Evolutionary conservation across 2,888 invertebrate species (phyloP).

Genomic region (Drosophila yooni): DNA sequence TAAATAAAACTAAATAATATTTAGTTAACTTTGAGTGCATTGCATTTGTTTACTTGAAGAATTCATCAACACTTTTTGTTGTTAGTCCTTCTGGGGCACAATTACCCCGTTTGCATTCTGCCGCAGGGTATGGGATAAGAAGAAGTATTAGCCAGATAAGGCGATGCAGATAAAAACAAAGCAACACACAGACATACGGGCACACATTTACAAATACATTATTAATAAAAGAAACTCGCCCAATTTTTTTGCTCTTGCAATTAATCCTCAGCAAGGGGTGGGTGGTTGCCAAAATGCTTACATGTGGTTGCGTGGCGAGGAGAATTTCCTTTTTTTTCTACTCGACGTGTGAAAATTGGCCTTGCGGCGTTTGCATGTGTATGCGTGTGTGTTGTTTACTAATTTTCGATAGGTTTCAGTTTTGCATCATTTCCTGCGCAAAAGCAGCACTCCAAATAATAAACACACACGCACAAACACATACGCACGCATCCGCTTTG

Average conservation of each 20-base stretch:
- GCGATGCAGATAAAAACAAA: conserved; percentile 75
- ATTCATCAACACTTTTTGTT: neutral
- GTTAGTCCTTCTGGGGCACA: neutral
- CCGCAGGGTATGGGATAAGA: conserved; percentile 40
- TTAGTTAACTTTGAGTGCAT: neutral
- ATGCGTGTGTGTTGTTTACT: conserved; percentile 57
- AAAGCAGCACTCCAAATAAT: conserved; percentile 52
- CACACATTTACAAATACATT: conserved; percentile 39
- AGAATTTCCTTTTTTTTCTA: conserved; percentile 70
- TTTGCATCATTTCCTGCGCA: conserved; percentile 72
- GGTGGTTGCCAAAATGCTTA: conserved; percentile 60
- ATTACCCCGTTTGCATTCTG: conserved; percentile 20
- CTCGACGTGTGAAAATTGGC: conserved; percentile 69
- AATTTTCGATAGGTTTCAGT: conserved; percentile 69
- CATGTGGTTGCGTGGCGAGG: conserved; percentile 62
- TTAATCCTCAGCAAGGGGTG: conserved; percentile 20
- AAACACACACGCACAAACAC: conserved; percentile 39
- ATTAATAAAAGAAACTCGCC: conserved; percentile 58
- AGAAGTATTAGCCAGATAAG: conserved; percentile 70
- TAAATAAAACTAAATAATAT: neutral
- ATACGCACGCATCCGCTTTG: neutral
- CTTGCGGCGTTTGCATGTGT: conserved; percentile 43
- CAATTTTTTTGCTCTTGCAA: conserved; percentile 43
- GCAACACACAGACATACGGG: conserved; percentile 26
- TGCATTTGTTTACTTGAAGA: neutral